Percentiles rank a stretch among this genome's conserved stretches.
phyloP scores from a whole-genome alignment of 2,797 vertebrate genomes.

The Valencia hispanica region DNA sequence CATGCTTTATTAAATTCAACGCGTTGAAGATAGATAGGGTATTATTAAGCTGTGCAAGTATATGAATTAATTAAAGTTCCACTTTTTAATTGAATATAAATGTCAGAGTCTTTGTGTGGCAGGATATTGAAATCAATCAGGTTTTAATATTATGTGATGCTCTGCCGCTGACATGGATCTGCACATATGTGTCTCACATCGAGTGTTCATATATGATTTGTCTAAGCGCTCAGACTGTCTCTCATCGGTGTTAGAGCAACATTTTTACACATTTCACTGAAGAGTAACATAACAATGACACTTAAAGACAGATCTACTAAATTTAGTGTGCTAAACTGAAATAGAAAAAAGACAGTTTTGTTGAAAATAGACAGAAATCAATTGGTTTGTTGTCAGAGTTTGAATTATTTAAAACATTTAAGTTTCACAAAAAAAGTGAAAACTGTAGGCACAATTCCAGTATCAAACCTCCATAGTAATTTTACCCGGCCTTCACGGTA shows the following conservation, averaged over 20 bases:
- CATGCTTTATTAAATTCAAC: constrained; percentile 69
- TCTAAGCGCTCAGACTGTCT: constrained; percentile 40
- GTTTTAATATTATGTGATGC: constrained; percentile 64
- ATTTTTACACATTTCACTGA: constrained; percentile 44
- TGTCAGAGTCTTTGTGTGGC: constrained; percentile 68
- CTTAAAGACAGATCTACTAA: background rate
- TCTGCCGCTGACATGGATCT: constrained; percentile 43
- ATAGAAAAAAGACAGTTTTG: background rate
- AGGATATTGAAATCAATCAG: constrained; percentile 76
- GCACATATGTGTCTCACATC: constrained; percentile 39
- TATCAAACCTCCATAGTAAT: too few relatives aligned
- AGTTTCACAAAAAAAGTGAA: background rate
- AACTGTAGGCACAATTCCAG: too few relatives aligned
- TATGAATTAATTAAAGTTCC: constrained; percentile 74
- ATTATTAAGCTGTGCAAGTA: constrained; percentile 62
- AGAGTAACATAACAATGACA: constrained; percentile 4
- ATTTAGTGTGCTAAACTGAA: background rate
- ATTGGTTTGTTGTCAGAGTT: background rate
- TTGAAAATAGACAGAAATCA: background rate
- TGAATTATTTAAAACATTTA: background rate
- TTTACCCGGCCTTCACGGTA: too few relatives aligned
- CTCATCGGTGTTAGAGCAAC: constrained; percentile 43
- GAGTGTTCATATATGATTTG: constrained; percentile 30
- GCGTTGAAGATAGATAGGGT: constrained; percentile 60
- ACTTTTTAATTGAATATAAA: constrained; percentile 74